phyloP scores from a whole-genome alignment of 1,140 invertebrate species.

The Harpegnathos saltator region DNA sequence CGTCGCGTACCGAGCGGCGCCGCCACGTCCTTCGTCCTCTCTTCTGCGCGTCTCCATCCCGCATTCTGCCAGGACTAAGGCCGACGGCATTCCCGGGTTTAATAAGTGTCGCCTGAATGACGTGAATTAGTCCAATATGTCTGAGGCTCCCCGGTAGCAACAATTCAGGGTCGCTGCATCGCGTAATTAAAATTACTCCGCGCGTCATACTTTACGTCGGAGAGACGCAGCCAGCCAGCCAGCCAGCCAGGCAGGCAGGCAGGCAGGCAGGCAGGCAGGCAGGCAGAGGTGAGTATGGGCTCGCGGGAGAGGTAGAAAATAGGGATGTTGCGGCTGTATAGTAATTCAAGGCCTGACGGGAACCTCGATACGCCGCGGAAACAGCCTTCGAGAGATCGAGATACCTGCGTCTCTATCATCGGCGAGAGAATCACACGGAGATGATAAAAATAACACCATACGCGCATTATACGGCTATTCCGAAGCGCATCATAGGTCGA shows the following conservation, averaged over 20 bases:
- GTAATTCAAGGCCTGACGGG: slow-evolving; percentile 56
- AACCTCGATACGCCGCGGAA: background rate
- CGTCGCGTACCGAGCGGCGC: slow-evolving; percentile 38
- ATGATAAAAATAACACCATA: background rate
- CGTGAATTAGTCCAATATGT: slow-evolving; percentile 82
- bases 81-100: slow-evolving; percentile 80
- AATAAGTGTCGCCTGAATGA: slow-evolving; percentile 82
- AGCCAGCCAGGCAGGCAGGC: no score
- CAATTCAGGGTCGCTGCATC: slow-evolving; percentile 78
- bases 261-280: background rate
- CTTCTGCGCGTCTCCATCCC: slow-evolving; percentile 59
- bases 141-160: slow-evolving; percentile 74
- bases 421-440: background rate
- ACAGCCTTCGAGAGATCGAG: slow-evolving; percentile 29
- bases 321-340: slow-evolving; percentile 30
- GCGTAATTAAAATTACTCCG: slow-evolving; percentile 82
- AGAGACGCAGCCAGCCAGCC: slow-evolving; percentile 30
- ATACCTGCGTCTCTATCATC: background rate
- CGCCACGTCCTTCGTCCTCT: background rate
- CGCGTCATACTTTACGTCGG: slow-evolving; percentile 78
- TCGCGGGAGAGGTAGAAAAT: background rate
- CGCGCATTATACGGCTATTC: background rate
- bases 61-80: slow-evolving; percentile 78
- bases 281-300: no score
- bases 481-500: no score